Base-by-base conservation (phyloP, 2,113 vertebrate species). In the Salvelinus namaycush region DNA sequence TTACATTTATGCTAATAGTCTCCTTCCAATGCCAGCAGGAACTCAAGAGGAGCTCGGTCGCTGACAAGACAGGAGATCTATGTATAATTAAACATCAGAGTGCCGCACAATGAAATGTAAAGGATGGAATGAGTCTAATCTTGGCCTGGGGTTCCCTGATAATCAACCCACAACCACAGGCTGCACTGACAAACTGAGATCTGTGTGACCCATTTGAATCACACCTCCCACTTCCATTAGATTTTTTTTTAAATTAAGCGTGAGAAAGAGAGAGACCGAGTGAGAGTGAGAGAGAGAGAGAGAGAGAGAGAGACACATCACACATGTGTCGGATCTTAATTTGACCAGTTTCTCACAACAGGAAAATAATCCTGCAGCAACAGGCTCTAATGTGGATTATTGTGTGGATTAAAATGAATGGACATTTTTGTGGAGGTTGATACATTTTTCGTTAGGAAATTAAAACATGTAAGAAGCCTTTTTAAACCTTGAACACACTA, bases 171-270 rank as follows among this genome's bases (percentile, higher is more conserved):
- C 83, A 83, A 79, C 68, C 77, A 69, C 70, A 64, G 64, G 48
- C 74, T 76, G 26, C 59, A 34, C 71, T 74, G 66, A 86, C 62
- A 86, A 79, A 86, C 67, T 79, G 64, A 83, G 85, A 86, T 85
- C 86, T 81, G 88, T 80, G 73, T 83, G 87, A 90, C 88, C 88
- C 86, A 84, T 91, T 90, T 88, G 88, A 91, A 89, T 92, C 84
- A 83, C 86, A 90, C 89, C 86, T 88, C 90, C 89, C 81, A 89
- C 87, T 84, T 73, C 76, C 80, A 84, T 81, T 91, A 87, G 80
- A 90, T 90, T 89, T 79, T 86, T 91, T 92, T 90, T 92, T 89
- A 91, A 92, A 92, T 92, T 91, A 92, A 87, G 89, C 73, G 75
- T 82, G 75, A 74, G 75, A 74, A 75, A 68, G 71, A 75, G 67